phyloP scores from a whole-genome alignment of 2,113 vertebrate species.

The Oreotragus oreotragus region DNA sequence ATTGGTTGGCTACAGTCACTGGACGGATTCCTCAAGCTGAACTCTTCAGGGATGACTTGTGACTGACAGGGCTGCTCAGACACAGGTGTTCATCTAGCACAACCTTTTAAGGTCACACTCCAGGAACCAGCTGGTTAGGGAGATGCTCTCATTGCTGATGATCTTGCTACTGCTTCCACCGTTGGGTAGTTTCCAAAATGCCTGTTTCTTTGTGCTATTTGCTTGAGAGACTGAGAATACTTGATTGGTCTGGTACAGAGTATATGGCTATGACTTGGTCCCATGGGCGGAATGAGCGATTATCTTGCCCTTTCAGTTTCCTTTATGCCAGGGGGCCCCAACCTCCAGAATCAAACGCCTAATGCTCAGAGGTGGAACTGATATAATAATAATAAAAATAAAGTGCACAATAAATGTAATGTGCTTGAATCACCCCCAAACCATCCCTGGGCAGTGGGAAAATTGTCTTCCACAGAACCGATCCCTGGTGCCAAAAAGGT shows the following conservation, averaged over 20 bases:
- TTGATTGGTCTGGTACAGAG: neutral
- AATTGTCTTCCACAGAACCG: neutral
- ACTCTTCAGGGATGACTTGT: neutral
- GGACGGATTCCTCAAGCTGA: neutral
- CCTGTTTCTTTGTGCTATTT: neutral
- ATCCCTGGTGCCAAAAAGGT: neutral
- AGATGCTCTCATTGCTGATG: neutral
- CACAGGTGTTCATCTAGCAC: neutral
- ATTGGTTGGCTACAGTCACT: neutral
- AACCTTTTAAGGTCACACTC: neutral
- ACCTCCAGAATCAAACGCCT: neutral
- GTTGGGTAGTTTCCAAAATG: neutral
- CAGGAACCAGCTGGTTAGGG: neutral
- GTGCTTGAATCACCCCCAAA: neutral
- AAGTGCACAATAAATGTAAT: neutral
- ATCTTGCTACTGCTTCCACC: neutral
- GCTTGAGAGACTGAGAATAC: neutral
- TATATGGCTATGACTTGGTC: neutral
- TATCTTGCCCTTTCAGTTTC: neutral
- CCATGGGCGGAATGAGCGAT: neutral
- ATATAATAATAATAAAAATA: neutral
- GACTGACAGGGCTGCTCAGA: neutral
- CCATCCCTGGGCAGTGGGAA: neutral
- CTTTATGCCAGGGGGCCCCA: neutral
- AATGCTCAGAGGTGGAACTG: neutral